Percentiles rank a stretch among this genome's conserved stretches.
Conservation (phyloP, 37 sponge, comb jelly and placozoan species). For the Beroe forskalii region DNA sequence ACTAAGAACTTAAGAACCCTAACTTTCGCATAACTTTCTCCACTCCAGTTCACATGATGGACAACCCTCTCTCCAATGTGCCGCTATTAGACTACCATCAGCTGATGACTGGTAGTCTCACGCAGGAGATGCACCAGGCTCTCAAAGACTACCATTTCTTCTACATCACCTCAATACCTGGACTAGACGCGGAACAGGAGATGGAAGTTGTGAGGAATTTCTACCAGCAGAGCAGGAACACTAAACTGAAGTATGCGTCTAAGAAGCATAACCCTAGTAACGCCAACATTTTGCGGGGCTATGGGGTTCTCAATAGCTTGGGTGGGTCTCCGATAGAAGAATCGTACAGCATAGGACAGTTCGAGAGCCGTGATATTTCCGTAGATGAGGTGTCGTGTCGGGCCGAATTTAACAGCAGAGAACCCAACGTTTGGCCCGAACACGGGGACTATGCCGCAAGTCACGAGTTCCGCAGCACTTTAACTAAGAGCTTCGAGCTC, state of each 20-base stretch:
- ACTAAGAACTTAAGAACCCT: too few species aligned
- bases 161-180: constrained; percentile 6
- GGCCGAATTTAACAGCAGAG: constrained; percentile 32
- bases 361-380: neutral
- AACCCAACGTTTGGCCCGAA: constrained; percentile 55
- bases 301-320: neutral
- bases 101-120: neutral
- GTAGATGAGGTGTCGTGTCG: neutral
- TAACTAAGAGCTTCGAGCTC: neutral
- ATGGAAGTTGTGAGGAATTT: neutral
- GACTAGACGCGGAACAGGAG: neutral
- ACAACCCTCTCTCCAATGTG: neutral
- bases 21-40: too few species aligned
- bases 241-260: neutral
- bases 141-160: neutral
- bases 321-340: constrained; percentile 6
- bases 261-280: constrained; percentile 3
- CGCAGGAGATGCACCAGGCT: neutral
- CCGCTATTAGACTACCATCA: neutral
- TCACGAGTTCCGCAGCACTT: neutral
- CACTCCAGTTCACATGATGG: too few species aligned
- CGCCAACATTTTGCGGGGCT: neutral
- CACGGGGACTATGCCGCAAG: neutral
- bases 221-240: neutral
- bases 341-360: constrained; percentile 16